A percentile compares a stretch with the other conserved stretches of the same genome.
Evolutionary conservation across 2,888 invertebrate genomes (phyloP).

Genomic region (Arge pagana): DNA sequence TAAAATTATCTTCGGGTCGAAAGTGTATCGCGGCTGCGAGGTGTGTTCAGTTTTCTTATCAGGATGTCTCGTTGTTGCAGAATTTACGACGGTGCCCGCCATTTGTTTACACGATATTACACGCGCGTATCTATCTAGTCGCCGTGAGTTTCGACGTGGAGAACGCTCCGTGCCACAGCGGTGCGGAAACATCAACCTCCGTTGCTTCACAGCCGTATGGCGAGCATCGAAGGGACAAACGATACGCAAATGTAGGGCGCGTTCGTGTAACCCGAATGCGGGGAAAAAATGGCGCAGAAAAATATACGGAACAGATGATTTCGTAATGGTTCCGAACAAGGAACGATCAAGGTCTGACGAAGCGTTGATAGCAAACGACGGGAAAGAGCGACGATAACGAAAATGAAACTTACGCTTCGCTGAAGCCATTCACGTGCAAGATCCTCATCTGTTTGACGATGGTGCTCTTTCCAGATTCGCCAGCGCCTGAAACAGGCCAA

Average conservation of each 20-base stretch:
- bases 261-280: no score
- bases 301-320: no score
- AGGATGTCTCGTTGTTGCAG: conserved; percentile 29
- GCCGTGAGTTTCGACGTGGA: conserved; percentile 30
- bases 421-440: conserved; percentile 99
- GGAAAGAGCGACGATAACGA: no score
- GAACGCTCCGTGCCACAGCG: conserved; percentile 28
- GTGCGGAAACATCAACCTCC: no score
- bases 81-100: conserved; percentile 35
- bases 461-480: conserved; percentile 99
- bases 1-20: no score
- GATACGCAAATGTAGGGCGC: no score
- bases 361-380: no score
- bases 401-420: conserved; percentile 84
- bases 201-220: no score
- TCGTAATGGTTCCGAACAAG: no score
- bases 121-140: conserved; percentile 32
- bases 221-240: no score
- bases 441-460: conserved; percentile 99
- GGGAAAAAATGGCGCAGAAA: no score
- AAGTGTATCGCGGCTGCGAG: conserved; percentile 31
- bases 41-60: conserved; percentile 32
- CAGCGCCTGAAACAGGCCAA: conserved; percentile 72
- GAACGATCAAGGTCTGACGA: no score
- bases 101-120: conserved; percentile 36